phyloP scores from a whole-genome alignment of 2,797 vertebrate genomes.

The Enteromius fasciolatus region DNA sequence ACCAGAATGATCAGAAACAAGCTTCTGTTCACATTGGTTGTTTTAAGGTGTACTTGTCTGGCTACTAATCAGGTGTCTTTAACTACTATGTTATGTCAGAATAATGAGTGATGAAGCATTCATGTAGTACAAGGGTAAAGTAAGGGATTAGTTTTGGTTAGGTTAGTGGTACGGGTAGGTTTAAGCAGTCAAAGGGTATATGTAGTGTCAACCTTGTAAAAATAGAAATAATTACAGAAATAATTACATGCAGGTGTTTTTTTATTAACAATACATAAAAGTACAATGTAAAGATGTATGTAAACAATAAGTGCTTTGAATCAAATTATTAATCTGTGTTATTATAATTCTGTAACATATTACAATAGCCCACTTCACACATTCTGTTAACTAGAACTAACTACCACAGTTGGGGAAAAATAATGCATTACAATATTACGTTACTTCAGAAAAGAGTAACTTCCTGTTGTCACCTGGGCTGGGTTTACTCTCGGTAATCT shows the following conservation, averaged over 20 bases:
- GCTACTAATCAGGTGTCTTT: neutral
- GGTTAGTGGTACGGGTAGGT: neutral
- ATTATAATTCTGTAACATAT: neutral
- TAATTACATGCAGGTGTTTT: neutral
- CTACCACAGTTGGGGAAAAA: neutral
- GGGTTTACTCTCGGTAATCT: neutral
- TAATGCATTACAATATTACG: neutral
- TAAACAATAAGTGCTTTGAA: neutral
- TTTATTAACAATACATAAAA: neutral
- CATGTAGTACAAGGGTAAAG: neutral
- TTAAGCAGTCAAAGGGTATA: neutral
- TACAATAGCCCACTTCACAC: neutral
- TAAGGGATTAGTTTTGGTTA: neutral
- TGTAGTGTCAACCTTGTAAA: neutral
- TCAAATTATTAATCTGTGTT: neutral
- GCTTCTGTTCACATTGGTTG: neutral
- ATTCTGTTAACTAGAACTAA: neutral
- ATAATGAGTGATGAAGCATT: neutral
- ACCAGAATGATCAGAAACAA: neutral
- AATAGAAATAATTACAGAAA: neutral
- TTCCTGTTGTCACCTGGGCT: neutral
- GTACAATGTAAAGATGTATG: neutral
- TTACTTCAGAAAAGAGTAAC: neutral
- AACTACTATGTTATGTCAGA: neutral
- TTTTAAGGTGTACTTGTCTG: neutral